These are phyloP conservation scores for Eudasyphora cyanicolor DNA, from an alignment of 2,888 invertebrate genomes.

Conservation along the genomic window DNA sequence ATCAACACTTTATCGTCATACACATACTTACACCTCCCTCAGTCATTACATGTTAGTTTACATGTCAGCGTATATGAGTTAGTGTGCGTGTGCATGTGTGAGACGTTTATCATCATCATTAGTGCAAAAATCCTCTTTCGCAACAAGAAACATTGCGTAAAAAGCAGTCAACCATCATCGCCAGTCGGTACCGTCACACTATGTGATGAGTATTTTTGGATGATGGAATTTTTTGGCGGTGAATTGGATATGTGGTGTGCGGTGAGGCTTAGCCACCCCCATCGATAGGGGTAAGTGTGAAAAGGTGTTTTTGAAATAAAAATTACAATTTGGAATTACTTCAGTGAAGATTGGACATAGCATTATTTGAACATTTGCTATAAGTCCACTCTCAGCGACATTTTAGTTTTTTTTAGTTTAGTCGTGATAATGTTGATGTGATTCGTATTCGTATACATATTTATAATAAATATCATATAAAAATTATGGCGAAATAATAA, in stretches of 20 bases:
- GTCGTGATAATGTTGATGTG: no score
- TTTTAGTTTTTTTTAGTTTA: no score
- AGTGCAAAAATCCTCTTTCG: conserved; percentile 2
- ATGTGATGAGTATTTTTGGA: background rate
- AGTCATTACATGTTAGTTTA: no score
- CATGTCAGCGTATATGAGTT: background rate
- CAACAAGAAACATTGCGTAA: conserved; percentile 11
- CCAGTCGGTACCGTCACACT: no score
- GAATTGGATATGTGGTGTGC: background rate
- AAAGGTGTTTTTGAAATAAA: background rate
- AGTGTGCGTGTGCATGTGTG: background rate
- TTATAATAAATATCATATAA: no score
- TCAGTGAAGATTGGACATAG: no score
- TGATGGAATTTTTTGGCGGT: background rate
- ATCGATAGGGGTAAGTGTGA: background rate
- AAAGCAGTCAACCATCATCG: background rate
- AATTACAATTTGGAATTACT: background rate
- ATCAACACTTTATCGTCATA: background rate
- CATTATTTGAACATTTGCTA: no score
- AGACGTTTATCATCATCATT: conserved; percentile 24
- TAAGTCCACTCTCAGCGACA: no score
- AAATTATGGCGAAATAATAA: no score
- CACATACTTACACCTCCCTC: background rate
- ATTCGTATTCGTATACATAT: no score
- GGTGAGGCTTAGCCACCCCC: background rate